Evolutionary conservation across 1,140 invertebrate genomes (phyloP).

Genomic region (Odontomachus brunneus): DNA sequence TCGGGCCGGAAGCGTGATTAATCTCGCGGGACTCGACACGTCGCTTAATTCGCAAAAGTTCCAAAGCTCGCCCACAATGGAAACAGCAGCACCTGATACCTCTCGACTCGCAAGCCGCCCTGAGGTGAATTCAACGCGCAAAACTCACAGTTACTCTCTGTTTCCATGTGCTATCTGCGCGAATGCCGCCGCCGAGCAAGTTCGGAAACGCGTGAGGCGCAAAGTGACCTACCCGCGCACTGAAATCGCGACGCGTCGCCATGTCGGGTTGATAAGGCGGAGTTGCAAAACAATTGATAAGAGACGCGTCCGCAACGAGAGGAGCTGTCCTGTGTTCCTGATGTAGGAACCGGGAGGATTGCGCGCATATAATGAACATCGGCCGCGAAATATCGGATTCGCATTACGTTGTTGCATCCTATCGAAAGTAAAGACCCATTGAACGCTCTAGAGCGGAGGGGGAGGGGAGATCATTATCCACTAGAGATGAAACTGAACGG

Average conservation of each 20-base stretch:
- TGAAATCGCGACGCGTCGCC: slow-evolving; percentile 49
- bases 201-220: slow-evolving; percentile 28
- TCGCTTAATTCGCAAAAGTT: slow-evolving; percentile 71
- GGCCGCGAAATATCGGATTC: slow-evolving; percentile 40
- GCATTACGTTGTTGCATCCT: slow-evolving; percentile 39
- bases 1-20: slow-evolving; percentile 43
- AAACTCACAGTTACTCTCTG: slow-evolving; percentile 60
- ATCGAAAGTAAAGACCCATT: slow-evolving; percentile 2
- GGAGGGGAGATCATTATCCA: slow-evolving; percentile 13
- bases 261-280: slow-evolving; percentile 57
- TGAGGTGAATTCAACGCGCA: slow-evolving; percentile 58
- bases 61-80: slow-evolving; percentile 41
- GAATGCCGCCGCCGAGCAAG: slow-evolving; percentile 63
- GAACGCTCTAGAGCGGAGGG: background rate
- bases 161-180: slow-evolving; percentile 67
- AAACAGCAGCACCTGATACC: slow-evolving; percentile 62
- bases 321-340: background rate
- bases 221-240: slow-evolving; percentile 57
- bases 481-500: no score
- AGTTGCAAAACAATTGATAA: slow-evolving; percentile 63
- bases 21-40: slow-evolving; percentile 38
- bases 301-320: background rate
- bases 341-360: no score
- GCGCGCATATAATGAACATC: background rate
- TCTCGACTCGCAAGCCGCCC: slow-evolving; percentile 58